Conservation (phyloP, 2,113 vertebrate genomes). For the Cryptotis parvus region DNA sequence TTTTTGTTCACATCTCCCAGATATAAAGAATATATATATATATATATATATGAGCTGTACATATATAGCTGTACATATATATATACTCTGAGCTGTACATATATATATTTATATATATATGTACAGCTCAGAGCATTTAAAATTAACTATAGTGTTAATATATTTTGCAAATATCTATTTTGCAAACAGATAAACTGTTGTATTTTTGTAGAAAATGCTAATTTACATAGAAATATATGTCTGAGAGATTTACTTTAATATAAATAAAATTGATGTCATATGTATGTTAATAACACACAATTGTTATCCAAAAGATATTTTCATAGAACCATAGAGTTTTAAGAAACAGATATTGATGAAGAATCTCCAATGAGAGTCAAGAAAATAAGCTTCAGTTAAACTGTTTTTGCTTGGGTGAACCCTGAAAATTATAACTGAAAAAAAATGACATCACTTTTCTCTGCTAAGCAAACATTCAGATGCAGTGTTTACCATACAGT, state of each 20-base stretch:
- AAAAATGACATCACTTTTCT: slow-evolving; percentile 6
- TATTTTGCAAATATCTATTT: no score
- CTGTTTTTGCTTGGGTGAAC: neutral
- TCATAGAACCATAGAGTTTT: neutral
- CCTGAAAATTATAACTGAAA: slow-evolving; percentile 14
- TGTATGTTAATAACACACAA: neutral
- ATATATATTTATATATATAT: neutral
- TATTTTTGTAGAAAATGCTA: slow-evolving; percentile 52
- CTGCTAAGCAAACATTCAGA: neutral
- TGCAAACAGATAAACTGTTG: neutral
- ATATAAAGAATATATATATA: neutral
- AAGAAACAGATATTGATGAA: neutral
- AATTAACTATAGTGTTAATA: neutral
- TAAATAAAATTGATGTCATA: slow-evolving; percentile 46
- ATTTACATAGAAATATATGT: slow-evolving; percentile 57
- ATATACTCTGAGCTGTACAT: neutral
- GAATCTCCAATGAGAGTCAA: slow-evolving; percentile 5
- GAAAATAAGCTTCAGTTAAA: slow-evolving; percentile 2
- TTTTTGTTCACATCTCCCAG: slow-evolving; percentile 49
- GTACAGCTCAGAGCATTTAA: neutral
- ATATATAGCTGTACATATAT: neutral
- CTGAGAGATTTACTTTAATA: neutral
- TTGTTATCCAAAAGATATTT: neutral
- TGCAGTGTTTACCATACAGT: neutral
- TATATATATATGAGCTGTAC: neutral